Evolutionary conservation across 2,797 vertebrate species (phyloP), one percentile per base, ranked within the genome.

Genomic region (Manis crassicaudata): DNA sequence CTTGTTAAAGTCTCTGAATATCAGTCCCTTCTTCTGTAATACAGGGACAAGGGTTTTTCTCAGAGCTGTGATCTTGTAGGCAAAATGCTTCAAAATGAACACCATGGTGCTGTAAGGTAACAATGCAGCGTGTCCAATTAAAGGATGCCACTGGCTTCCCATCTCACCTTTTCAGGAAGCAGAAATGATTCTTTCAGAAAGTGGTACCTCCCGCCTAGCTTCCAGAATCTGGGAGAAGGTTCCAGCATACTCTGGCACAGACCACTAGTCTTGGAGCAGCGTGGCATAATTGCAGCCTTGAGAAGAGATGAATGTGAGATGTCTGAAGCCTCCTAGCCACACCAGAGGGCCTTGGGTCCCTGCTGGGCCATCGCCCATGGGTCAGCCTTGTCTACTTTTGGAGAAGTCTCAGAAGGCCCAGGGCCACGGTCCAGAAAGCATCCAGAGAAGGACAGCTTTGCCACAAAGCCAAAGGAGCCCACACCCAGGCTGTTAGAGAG

Each of bases 101-200:
- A 2, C 4, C 50, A 27, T 1, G 0, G 46, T 16, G 8, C 43
- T 35, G 4, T n/a, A 32, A 80, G 29, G 32, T 37, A 23, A 67
- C 12, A 9, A 10, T 25, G 18, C 40, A 70, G 40, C 25, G 60
- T 54, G 43, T 58, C 29, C 68, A 17, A 21, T 1, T 7, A 23
- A 14, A 25, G 14, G 14, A 62, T n/a, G 50, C n/a, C 20, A 11
- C 8, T 58, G 54, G 56, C 29, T 82, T 81, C 62, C 77, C 23
- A 40, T 63, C 56, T 92, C n/a, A 68, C n/a, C 40, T 56, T 89
- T 88, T 87, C 27, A 54, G 56, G 17, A 90, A 96, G 60, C 35
- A 93, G 76, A 76, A 86, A 4, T 35, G 29, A 70, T 73, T 37
- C 56, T 46, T 76, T 73, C 68, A 63, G 81, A 85, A 90, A 88